A percentile compares a stretch with the other conserved stretches of the same genome.
These are phyloP conservation scores for Luperina testacea DNA, from an alignment of 2,888 invertebrate species.

Conservation along the genomic window DNA sequence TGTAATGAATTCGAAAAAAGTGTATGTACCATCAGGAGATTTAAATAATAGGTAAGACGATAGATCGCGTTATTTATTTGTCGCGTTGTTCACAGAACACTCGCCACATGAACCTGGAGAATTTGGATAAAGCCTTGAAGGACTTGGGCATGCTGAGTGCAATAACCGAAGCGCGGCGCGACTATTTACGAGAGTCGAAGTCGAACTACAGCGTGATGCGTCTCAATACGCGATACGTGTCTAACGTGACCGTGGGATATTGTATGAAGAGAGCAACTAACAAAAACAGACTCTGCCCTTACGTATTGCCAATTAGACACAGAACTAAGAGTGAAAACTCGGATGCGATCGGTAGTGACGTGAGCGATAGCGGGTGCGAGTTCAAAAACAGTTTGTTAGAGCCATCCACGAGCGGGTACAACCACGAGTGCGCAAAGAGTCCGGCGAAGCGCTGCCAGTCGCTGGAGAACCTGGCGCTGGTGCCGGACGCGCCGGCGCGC, in stretches of 20 bases:
- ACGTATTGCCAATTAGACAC: constrained; percentile 89
- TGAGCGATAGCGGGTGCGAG: constrained; percentile 79
- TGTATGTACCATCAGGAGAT: constrained; percentile 72
- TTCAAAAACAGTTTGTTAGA: constrained; percentile 81
- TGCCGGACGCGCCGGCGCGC: constrained; percentile 79
- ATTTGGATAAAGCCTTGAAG: constrained; percentile 90
- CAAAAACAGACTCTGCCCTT: constrained; percentile 91
- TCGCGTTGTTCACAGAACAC: constrained; percentile 85
- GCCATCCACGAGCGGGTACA: constrained; percentile 83
- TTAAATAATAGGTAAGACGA: constrained; percentile 42
- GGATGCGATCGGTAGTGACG: constrained; percentile 84
- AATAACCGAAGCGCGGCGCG: constrained; percentile 89
- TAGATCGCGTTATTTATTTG: constrained; percentile 66
- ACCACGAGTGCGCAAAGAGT: constrained; percentile 76
- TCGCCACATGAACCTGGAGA: constrained; percentile 87
- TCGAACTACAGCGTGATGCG: constrained; percentile 88
- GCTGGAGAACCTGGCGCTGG: constrained; percentile 89
- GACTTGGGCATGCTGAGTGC: constrained; percentile 91
- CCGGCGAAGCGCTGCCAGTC: constrained; percentile 91
- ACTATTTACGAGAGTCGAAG: constrained; percentile 89
- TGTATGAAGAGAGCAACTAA: constrained; percentile 89
- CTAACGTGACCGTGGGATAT: constrained; percentile 91
- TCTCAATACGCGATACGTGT: constrained; percentile 91
- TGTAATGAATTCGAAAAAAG: constrained; percentile 83
- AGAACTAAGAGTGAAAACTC: constrained; percentile 92